Evolutionary conservation across 2,113 vertebrate species (phyloP).

Genomic region (Canis aureus): DNA sequence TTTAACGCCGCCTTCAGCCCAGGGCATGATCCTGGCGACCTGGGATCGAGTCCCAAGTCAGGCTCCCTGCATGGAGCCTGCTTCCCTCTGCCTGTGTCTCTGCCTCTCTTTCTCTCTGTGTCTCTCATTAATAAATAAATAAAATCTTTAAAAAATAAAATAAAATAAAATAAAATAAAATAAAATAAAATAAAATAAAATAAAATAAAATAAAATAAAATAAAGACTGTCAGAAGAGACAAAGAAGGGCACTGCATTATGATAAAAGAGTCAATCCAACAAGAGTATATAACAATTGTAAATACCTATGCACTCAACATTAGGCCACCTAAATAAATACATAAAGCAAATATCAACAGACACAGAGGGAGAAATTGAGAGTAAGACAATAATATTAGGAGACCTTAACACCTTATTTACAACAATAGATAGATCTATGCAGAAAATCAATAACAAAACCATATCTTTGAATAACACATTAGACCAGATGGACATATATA

Average conservation of each 20-base stretch:
- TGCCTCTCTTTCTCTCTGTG: no score
- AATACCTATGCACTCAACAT: neutral
- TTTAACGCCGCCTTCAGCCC: no score
- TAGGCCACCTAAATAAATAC: neutral
- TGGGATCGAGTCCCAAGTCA: no score
- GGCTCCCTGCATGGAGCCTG: no score
- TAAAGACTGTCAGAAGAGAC: neutral
- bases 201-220: neutral
- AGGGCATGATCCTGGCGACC: no score
- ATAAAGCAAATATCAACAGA: neutral
- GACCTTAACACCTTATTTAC: neutral
- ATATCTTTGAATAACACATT: neutral
- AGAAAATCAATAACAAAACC: neutral
- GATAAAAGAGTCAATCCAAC: neutral
- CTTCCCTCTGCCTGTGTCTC: no score
- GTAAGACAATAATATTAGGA: neutral
- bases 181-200: neutral
- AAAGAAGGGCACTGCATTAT: neutral
- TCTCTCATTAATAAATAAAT: no score
- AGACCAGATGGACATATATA: neutral
- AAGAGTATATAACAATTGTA: neutral
- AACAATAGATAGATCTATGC: neutral
- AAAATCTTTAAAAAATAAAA: no score
- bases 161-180: neutral
- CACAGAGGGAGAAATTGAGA: neutral